A percentile compares a stretch with the other conserved stretches of the same genome.
These are phyloP conservation scores for Mayetiola destructor DNA, from an alignment of 2,888 invertebrate species.

Conservation along the genomic window DNA sequence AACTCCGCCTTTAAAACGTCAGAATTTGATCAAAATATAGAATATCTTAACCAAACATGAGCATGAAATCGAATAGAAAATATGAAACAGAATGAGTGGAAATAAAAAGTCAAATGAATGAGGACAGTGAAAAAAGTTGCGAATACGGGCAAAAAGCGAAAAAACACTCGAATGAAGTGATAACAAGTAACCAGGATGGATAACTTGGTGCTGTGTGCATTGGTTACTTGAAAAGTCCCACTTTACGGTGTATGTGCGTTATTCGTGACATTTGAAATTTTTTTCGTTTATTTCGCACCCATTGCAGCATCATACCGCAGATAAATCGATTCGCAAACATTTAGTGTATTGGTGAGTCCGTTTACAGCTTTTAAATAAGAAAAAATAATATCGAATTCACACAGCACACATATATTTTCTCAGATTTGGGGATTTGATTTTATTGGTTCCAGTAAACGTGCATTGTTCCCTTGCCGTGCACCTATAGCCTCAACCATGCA, in stretches of 20 bases:
- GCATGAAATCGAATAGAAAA: constrained; percentile 1
- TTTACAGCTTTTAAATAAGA: background rate
- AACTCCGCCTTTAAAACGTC: constrained; percentile 14
- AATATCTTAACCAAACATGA: background rate
- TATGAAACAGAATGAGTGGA: background rate
- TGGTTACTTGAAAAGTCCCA: constrained; percentile 2
- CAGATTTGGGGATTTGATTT: background rate
- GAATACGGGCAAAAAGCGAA: too few relatives aligned
- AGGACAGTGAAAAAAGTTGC: too few relatives aligned
- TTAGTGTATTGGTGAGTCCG: background rate
- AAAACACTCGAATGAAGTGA: too few relatives aligned
- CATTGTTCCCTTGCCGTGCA: background rate
- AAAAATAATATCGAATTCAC: background rate
- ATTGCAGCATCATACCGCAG: background rate
- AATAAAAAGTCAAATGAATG: too few relatives aligned
- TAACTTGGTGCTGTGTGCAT: background rate
- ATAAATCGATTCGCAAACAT: background rate
- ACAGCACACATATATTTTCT: background rate
- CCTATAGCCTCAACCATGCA: background rate
- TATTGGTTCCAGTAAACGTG: background rate
- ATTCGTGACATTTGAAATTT: background rate
- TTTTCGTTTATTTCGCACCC: constrained; percentile 1
- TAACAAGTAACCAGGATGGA: too few relatives aligned
- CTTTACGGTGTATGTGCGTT: constrained; percentile 11
- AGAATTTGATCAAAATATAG: constrained; percentile 12